These are phyloP conservation scores for Clepsis dumicolana DNA, from an alignment of 2,888 invertebrate species.

Conservation along the genomic window DNA sequence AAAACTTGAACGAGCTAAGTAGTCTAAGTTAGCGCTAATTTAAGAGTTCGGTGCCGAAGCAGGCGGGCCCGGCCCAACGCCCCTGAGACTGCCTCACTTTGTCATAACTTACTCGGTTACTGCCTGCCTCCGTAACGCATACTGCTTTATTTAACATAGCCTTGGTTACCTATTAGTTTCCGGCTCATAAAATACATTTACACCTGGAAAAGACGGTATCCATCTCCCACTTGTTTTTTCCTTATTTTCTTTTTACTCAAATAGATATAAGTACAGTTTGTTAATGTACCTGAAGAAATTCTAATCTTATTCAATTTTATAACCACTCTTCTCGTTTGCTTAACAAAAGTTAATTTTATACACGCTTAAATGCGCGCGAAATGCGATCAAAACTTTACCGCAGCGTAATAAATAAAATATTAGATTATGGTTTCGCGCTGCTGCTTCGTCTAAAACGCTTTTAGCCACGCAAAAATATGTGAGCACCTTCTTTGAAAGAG, in stretches of 20 bases:
- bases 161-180: conserved; percentile 60
- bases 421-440: conserved; percentile 28
- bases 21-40: conserved; percentile 83
- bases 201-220: not conserved
- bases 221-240: not conserved
- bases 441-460: conserved; percentile 23
- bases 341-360: conserved; percentile 29
- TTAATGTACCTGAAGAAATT: not conserved
- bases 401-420: conserved; percentile 39
- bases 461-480: conserved; percentile 20
- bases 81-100: conserved; percentile 69
- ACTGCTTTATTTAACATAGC: conserved; percentile 66
- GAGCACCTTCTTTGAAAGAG: conserved; percentile 12
- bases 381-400: conserved; percentile 32
- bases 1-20: conserved; percentile 83
- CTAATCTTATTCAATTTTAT: not conserved
- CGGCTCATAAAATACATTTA: conserved; percentile 12
- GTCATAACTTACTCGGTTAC: conserved; percentile 75
- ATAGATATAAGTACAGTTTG: not conserved
- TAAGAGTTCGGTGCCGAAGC: conserved; percentile 76
- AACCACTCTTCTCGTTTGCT: not conserved
- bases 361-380: conserved; percentile 34
- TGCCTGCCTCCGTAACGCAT: conserved; percentile 44
- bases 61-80: conserved; percentile 58
- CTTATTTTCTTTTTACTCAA: not conserved